Base-by-base conservation (phyloP, 2,888 invertebrate species). In the Amphimallon solstitiale region DNA sequence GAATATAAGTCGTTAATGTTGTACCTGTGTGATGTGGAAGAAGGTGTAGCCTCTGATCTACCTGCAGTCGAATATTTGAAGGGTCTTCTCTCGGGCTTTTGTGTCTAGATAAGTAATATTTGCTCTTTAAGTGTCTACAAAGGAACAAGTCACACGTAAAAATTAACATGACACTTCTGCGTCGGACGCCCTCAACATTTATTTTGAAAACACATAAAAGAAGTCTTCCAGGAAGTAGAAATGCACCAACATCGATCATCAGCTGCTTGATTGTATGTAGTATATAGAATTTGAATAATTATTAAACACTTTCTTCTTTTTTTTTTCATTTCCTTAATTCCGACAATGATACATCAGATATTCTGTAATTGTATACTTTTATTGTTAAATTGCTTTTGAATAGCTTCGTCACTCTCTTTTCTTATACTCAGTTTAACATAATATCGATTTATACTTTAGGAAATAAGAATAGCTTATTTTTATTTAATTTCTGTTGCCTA, bases 81-180 rank as follows among this genome's bases (percentile, higher is more conserved):
- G 43, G 43, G 56, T 23, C 34, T n/a, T n/a, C n/a, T n/a, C n/a
- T 34, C 29, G 15, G 23, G 45, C 45, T 29, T 59, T 43, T 59
- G 45, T 59, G 17, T 43, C 15, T 23, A 35, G 49, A 51, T 62
- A 49, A 51, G 65, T 65, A 45, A 65, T 67, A 67, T 69, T 67
- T 67, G 67, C 66, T 66, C 62, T 67, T 65, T 67, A 61, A 51
- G 59, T 35, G 46, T 54, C n/a, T 37, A 63, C 66, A 70, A 70
- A 59, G 59, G 68, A 48, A 21, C 64, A 67, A 68, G 70, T 70
- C 70, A 67, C 68, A 68, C 65, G 67, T 67, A 70, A 67, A 70
- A 70, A 68, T 68, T 65, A 68, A 67, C 68, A 15, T 59, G 56
- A 59, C 56, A 59, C 43, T 45, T 43, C 43, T 43, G 29, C n/a